phyloP scores from a whole-genome alignment of 2,797 vertebrate species.

The Leptoclinus maculatus region DNA sequence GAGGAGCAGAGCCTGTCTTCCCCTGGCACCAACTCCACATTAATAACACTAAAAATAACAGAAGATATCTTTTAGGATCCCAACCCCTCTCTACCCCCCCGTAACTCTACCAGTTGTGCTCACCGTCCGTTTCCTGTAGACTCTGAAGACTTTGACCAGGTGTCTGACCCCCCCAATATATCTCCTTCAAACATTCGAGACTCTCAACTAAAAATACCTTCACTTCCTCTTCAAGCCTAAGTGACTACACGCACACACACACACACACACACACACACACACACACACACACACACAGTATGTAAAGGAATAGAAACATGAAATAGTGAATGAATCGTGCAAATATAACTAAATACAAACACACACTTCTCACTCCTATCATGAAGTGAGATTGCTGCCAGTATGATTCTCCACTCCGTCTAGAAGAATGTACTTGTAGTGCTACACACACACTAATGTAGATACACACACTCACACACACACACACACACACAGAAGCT shows the following conservation, averaged over 20 bases:
- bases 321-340: constrained; percentile 2
- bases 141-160: constrained; percentile 67
- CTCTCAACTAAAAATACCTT: constrained; percentile 61
- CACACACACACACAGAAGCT: constrained; percentile 55
- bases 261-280: background rate
- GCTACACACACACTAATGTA: background rate
- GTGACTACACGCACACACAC: background rate
- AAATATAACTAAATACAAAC: constrained; percentile 29
- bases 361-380: background rate
- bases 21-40: constrained; percentile 27
- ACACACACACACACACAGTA: background rate
- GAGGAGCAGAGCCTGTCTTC: constrained; percentile 16
- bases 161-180: constrained; percentile 46
- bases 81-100: constrained; percentile 8
- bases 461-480: constrained; percentile 27
- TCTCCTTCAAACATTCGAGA: constrained; percentile 13
- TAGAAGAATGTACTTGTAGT: constrained; percentile 27
- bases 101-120: constrained; percentile 45
- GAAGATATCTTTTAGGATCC: constrained; percentile 30
- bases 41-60: constrained; percentile 59
- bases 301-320: background rate
- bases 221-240: constrained; percentile 47
- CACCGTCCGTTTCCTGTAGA: constrained; percentile 33
- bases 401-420: constrained; percentile 44
- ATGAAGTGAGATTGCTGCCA: constrained; percentile 42